phyloP scores from a whole-genome alignment of 2,113 vertebrate genomes.

The Rhizomys pruinosus region DNA sequence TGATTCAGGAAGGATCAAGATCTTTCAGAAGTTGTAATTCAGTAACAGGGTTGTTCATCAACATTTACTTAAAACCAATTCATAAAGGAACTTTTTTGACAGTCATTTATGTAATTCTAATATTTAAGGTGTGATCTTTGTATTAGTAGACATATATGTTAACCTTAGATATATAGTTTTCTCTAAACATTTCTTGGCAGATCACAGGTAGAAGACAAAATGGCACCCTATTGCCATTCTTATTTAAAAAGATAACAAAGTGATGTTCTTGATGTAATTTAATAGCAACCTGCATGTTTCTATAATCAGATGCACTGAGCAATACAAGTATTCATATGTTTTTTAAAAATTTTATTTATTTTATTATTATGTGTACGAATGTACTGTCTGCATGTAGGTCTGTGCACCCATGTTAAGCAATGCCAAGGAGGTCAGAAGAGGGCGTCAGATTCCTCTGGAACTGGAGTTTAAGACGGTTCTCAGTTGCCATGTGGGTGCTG shows the following conservation, averaged over 20 bases:
- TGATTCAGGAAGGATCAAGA: conserved; percentile 14
- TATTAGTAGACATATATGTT: background rate
- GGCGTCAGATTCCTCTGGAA: too few species aligned
- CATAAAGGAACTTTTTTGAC: background rate
- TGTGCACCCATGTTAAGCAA: too few species aligned
- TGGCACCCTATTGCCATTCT: background rate
- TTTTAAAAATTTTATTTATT: too few species aligned
- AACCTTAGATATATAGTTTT: background rate
- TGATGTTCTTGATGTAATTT: background rate
- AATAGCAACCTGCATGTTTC: background rate
- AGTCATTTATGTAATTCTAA: conserved; percentile 30
- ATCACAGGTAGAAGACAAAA: background rate
- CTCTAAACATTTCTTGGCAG: background rate
- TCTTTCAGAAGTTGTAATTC: conserved; percentile 32
- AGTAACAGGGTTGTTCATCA: background rate
- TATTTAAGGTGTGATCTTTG: background rate
- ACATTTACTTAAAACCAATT: conserved; percentile 36
- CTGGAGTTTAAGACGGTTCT: too few species aligned
- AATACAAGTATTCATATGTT: conserved; percentile 9
- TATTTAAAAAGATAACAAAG: background rate
- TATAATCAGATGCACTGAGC: background rate
- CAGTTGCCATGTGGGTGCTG: too few species aligned
- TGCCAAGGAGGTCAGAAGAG: too few species aligned
- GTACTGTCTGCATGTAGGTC: too few species aligned
- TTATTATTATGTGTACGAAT: too few species aligned